Evolutionary conservation across 2,113 vertebrate species (phyloP), one percentile per base, ranked within the genome.

Genomic region (Pseudorhombus dupliciocellatus): DNA sequence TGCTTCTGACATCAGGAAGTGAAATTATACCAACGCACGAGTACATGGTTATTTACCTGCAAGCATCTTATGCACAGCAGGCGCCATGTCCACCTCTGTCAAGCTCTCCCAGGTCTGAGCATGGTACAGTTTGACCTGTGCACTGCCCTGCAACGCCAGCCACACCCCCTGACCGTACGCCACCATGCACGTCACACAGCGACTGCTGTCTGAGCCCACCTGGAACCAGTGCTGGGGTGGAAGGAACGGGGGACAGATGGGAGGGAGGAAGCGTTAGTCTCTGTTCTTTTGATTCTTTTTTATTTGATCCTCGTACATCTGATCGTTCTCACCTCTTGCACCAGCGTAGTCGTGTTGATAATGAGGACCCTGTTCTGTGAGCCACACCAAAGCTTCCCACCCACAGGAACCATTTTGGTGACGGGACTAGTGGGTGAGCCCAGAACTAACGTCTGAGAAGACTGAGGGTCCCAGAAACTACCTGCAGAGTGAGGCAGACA

Each of bases 381-480:
- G 80, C 97, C 96, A 3, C 98, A 99, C 98, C 98, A 99, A 0
- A 99, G 94, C 80, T 94, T 96, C 53, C 96, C 95, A 0, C 95
- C 95, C 66, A 98, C 96, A 0, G 96, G 95, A 69, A 98, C 97
- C 97, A 99, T 98, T 92, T 97, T 99, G 79, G 97, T 98, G 73
- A 99, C 90, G 1, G 97, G 97, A 86, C 93, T 95, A 18, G 93
- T 95, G 0, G 96, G 94, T 0, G 96, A 93, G 52, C 97, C 97
- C 66, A 98, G 78, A 9, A 94, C 93, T 73, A 98, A 86, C 0
- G 94, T 96, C 68, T 98, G 97, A 68, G 96, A 96, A 79, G 96
- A 96, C 30, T 98, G 97, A n/a, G 96, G 89, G 84, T 99, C 97
- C 98, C 98, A 99, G 90, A 98, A 99, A 88, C 80, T 98, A n/a